A percentile compares a stretch with the other conserved stretches of the same genome.
phyloP scores from a whole-genome alignment of 2,113 vertebrate genomes.

The Pelmatolapia mariae region DNA sequence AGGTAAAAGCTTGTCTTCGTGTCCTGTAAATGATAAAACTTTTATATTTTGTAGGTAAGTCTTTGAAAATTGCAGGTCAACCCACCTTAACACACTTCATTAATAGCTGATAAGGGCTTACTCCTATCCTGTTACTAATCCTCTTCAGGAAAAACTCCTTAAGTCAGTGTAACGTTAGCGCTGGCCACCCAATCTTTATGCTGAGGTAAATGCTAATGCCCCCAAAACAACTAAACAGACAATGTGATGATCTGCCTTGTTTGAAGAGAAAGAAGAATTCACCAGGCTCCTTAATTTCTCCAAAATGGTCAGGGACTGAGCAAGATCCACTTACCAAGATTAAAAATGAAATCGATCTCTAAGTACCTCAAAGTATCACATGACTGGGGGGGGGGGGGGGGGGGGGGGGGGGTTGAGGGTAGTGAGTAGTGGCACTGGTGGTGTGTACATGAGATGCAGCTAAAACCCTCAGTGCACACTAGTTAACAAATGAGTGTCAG shows the following conservation, averaged over 20 bases:
- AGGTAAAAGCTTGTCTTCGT: conserved; percentile 2
- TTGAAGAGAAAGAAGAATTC: conserved; percentile 6
- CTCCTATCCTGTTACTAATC: conserved; percentile 66
- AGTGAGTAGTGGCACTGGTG: not conserved
- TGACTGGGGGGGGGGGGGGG: conserved; percentile 41
- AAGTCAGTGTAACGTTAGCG: conserved; percentile 38
- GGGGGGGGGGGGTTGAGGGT: not conserved
- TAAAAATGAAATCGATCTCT: conserved; percentile 75
- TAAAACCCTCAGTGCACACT: conserved; percentile 35
- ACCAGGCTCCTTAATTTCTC: conserved; percentile 41
- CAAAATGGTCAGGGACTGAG: conserved; percentile 45
- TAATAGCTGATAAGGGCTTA: conserved; percentile 58
- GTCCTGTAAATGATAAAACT: conserved; percentile 13
- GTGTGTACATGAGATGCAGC: conserved; percentile 9
- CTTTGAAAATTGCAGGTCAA: conserved; percentile 42
- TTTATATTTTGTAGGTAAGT: conserved; percentile 39
- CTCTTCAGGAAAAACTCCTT: conserved; percentile 51
- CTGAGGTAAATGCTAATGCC: conserved; percentile 23
- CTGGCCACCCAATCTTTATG: conserved; percentile 44
- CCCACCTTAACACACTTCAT: conserved; percentile 56
- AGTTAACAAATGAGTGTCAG: conserved; percentile 30
- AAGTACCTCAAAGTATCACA: conserved; percentile 67
- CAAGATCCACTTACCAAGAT: conserved; percentile 71
- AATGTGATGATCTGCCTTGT: not conserved
- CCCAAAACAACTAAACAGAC: conserved; percentile 1